These are phyloP conservation scores for Caenorhabditis drosophilae DNA, from an alignment of 2,888 invertebrate genomes.

Conservation along the genomic window DNA sequence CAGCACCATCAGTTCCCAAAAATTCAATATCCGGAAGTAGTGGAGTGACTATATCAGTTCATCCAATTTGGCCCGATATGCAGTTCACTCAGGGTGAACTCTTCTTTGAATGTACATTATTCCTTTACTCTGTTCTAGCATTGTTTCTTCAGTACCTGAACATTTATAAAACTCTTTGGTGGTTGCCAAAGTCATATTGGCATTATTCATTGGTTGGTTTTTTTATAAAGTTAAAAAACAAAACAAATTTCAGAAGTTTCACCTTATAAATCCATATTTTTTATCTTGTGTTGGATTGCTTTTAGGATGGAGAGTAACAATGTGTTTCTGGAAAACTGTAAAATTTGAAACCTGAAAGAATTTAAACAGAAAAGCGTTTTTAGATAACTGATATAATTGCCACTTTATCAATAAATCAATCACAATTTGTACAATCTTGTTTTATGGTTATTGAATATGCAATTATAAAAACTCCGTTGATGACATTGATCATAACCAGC, in stretches of 20 bases:
- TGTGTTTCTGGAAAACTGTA: conserved; percentile 72
- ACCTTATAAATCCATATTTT: conserved; percentile 87
- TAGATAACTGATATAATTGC: conserved; percentile 55
- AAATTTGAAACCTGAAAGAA: not conserved
- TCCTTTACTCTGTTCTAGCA: conserved; percentile 81
- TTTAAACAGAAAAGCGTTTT: not conserved
- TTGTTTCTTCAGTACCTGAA: conserved; percentile 88
- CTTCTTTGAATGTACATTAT: conserved; percentile 84
- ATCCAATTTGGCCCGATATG: conserved; percentile 53
- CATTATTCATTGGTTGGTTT: conserved; percentile 84
- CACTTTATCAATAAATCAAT: conserved; percentile 30
- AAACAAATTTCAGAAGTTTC: conserved; percentile 81
- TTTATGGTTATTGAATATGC: conserved; percentile 55
- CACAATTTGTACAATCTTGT: conserved; percentile 36
- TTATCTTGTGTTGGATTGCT: conserved; percentile 84
- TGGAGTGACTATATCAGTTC: conserved; percentile 47
- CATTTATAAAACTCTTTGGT: conserved; percentile 93
- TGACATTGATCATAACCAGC: conserved; percentile 61
- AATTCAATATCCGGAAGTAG: conserved; percentile 6
- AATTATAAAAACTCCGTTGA: conserved; percentile 64
- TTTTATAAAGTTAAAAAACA: too few relatives aligned
- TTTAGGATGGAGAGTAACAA: conserved; percentile 81
- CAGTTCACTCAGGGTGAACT: conserved; percentile 75
- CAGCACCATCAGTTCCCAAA: not conserved
- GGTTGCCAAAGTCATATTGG: conserved; percentile 90